Base-by-base conservation (phyloP, 2,888 invertebrate genomes). In the Megaustenia siamemsis region DNA sequence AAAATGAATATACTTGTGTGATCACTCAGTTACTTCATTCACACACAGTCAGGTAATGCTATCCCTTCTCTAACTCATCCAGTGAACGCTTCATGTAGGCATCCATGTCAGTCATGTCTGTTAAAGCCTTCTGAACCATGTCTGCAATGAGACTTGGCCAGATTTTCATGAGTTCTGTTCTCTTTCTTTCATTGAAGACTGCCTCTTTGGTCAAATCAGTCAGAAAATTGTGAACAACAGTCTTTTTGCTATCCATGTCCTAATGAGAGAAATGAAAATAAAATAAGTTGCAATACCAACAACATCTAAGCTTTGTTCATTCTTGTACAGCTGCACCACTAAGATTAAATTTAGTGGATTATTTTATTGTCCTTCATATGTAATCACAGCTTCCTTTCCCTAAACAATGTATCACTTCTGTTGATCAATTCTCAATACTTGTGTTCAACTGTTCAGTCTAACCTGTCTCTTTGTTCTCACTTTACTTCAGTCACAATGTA, bases 91-190 rank as follows among this genome's bases (percentile, higher is more conserved):
- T 92, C 91, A 91, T 92, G 86, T 93, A 93, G 40, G 89, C 78
- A 56, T 89, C 88, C 75, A 88, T 88, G 84, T 93, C 92, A 21
- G 87, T 82, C 92, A 93, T 91, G 71, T 93, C 93, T 53, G 89
- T 82, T 38, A 93, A 88, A 0, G 92, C 90, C 63, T 88, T 86
- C 81, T 91, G 92, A 21, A 93, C 91, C 90, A 93, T 89, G 86
- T 92, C 92, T 82, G 89, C 86, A 80, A 93, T 90, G 66, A 93
- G 88, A 82, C 89, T 87, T 2, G 93, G 92, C 93, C 93, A 93
- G 38, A 92, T 85, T 86, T 90, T 90, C 79, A 89, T 88, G 71
- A 93, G 87, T 86, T 91, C 91, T 83, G 86, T 87, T 63, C 90
- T 89, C 87, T 93, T 93, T 86, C 91, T 90, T 87, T 93, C 92